Evolutionary conservation across 2,113 vertebrate species (phyloP).

Genomic region (Ia io): DNA sequence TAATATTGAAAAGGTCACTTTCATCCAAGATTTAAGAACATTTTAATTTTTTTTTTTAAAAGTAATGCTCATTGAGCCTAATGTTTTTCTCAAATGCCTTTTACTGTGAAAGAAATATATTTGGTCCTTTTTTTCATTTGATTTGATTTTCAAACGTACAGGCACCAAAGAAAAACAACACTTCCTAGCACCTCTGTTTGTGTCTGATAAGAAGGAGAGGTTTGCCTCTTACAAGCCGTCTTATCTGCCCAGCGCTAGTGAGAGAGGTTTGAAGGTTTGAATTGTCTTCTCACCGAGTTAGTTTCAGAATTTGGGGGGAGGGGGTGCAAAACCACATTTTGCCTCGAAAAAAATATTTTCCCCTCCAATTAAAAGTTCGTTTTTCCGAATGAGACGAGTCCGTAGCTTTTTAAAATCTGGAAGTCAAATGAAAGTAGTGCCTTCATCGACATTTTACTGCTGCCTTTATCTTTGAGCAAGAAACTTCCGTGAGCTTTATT

Average conservation of each 20-base stretch:
- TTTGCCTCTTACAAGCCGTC: slow-evolving; percentile 50
- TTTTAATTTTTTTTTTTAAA: background rate
- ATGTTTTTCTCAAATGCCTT: background rate
- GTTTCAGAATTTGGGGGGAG: background rate
- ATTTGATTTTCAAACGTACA: slow-evolving; percentile 41
- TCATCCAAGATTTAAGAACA: background rate
- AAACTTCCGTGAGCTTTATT: background rate
- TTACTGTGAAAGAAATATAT: background rate
- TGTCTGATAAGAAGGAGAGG: slow-evolving; percentile 61
- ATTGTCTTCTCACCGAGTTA: background rate
- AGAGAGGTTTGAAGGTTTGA: background rate
- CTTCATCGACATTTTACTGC: background rate
- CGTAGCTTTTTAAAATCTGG: background rate
- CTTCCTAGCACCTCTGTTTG: slow-evolving; percentile 55
- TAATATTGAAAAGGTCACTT: background rate
- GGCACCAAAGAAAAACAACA: slow-evolving; percentile 15
- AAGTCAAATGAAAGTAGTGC: slow-evolving; percentile 11
- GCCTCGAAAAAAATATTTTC: background rate
- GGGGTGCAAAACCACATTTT: background rate
- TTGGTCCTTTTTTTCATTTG: background rate
- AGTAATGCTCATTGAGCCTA: background rate
- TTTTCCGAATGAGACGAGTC: background rate
- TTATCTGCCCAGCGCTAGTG: slow-evolving; percentile 34
- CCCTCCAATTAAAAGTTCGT: background rate
- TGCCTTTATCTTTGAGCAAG: background rate